These are phyloP conservation scores for Dermolepida albohirtum DNA, from an alignment of 2,888 invertebrate genomes.

Conservation along the genomic window DNA sequence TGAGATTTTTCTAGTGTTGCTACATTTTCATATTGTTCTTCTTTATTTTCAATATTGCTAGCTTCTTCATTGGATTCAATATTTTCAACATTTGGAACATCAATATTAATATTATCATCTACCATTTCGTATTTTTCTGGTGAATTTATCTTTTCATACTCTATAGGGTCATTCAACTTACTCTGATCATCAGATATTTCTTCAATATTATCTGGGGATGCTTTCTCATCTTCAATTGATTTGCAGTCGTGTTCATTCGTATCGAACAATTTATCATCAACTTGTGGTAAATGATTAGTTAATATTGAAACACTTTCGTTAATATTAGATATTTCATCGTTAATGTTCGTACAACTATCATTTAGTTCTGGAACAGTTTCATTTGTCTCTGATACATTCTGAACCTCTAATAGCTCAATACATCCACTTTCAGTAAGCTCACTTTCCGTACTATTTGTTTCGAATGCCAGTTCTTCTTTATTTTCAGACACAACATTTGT, in stretches of 20 bases:
- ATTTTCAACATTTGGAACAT: background rate
- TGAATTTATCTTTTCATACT: constrained; percentile 25
- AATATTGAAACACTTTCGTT: constrained; percentile 30
- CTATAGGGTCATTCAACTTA: constrained; percentile 12
- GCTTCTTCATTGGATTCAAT: constrained; percentile 32
- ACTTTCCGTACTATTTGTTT: constrained; percentile 15
- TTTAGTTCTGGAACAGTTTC: constrained; percentile 30
- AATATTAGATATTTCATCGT: constrained; percentile 25
- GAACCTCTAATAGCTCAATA: constrained; percentile 16
- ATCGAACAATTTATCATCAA: constrained; percentile 28
- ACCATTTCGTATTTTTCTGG: constrained; percentile 26
- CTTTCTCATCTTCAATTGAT: constrained; percentile 1
- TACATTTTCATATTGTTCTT: constrained; percentile 36
- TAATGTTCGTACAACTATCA: constrained; percentile 24
- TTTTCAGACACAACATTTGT: background rate
- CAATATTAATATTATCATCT: background rate
- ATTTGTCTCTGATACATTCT: constrained; percentile 14
- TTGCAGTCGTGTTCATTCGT: background rate
- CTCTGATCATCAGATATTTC: constrained; percentile 20
- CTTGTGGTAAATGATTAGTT: constrained; percentile 25
- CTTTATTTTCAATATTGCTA: constrained; percentile 12
- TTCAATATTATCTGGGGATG: constrained; percentile 4
- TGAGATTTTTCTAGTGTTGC: constrained; percentile 50
- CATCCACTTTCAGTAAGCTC: background rate
- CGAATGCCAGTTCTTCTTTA: constrained; percentile 17